These are phyloP conservation scores for Parapristionchus giblindavisi DNA, from an alignment of 2,888 invertebrate species.

Conservation along the genomic window DNA sequence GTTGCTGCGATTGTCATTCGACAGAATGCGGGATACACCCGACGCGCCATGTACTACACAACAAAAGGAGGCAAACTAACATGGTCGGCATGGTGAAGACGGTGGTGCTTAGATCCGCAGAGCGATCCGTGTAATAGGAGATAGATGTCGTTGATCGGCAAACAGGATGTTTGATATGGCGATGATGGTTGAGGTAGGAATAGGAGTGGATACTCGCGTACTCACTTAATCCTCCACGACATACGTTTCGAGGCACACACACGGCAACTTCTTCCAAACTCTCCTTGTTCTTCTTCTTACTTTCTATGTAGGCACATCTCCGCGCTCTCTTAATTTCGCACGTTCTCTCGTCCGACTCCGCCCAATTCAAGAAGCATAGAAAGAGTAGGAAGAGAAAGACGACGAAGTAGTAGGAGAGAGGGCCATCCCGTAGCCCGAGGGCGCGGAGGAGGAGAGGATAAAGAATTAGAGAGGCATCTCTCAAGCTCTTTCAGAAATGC, in stretches of 20 bases:
- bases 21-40: too few relatives aligned
- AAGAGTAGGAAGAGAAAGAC: not conserved
- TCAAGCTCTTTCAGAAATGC: too few relatives aligned
- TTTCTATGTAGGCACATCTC: not conserved
- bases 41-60: too few relatives aligned
- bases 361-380: not conserved
- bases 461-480: not conserved
- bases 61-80: slow-evolving; percentile 14
- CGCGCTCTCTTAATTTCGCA: too few relatives aligned
- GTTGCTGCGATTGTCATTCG: too few relatives aligned
- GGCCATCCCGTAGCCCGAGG: not conserved
- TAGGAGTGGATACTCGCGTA: not conserved
- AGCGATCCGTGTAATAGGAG: too few relatives aligned
- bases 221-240: too few relatives aligned
- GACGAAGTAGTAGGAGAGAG: not conserved
- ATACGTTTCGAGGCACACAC: not conserved
- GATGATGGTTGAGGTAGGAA: too few relatives aligned
- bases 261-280: not conserved
- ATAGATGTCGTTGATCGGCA: slow-evolving; percentile 8
- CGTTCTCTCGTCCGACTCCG: too few relatives aligned
- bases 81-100: slow-evolving; percentile 27
- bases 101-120: too few relatives aligned
- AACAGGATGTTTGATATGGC: not conserved
- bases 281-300: not conserved
- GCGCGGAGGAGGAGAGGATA: not conserved